Evolutionary conservation across 2,888 invertebrate species (phyloP), one percentile per base, ranked within the genome.

Genomic region (Athalia rosae): DNA sequence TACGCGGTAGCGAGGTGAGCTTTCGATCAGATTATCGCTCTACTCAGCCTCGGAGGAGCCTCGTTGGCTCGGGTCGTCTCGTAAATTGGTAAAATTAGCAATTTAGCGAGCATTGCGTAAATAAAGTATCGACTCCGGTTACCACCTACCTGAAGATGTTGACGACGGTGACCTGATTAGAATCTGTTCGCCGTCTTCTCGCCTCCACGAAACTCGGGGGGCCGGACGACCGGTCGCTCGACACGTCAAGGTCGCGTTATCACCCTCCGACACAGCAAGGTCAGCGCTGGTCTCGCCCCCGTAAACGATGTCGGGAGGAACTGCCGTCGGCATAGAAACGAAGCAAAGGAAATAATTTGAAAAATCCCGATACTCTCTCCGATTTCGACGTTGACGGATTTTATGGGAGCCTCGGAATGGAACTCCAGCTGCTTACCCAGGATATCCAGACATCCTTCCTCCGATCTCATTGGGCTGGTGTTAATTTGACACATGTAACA

Each of bases 401-500:
- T 28, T 28, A 28, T 28, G 28, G 28, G 28, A 28, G 28, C 28
- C 28, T 28, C 28, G 28, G 28, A 28, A 28, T 28, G 28, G 28
- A 28, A 56, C 48, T 79, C 28, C 41, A 9, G 28, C 41, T 11
- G 9, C 93, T 93, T 89, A 97, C 97, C 96, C 87, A 95, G 95
- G 28, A 97, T 96, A 88, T 97, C 96, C 79, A 97, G 93, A 87
- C 97, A 97, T 7, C 97, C 97, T 77, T 95, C 93, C 90, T 96
- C 95, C 88, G 95, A 96, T 90, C 95, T 96, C 95, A 97, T 96
- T 76, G 94, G 93, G 80, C 94, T 95, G 1, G 96, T 97, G 91
- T 97, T 97, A 86, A 97, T 96, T 92, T 97, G 97, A 87, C 97
- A 97, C 95, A 97, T 96, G 90, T 97, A 97, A 89, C 97, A 97